phyloP scores from a whole-genome alignment of 1,140 invertebrate species.

The Brachionus asplanchnoidis region DNA sequence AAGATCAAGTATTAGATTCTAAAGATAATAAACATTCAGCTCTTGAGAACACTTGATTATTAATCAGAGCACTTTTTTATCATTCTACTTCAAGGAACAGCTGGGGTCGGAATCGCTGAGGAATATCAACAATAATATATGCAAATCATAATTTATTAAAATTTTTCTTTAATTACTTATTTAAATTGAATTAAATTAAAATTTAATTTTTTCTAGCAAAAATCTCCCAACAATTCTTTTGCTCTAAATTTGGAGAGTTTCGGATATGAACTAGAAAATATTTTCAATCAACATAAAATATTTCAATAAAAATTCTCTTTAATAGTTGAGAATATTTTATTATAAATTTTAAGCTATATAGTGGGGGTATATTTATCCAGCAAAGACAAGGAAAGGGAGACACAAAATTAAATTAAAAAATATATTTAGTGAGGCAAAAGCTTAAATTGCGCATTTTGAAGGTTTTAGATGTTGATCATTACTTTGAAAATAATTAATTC shows the following conservation, averaged over 20 bases:
- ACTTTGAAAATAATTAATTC: not conserved
- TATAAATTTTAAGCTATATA: not conserved
- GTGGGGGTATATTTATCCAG: not conserved
- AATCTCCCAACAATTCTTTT: not conserved
- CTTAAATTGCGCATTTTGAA: not conserved
- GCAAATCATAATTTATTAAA: not conserved
- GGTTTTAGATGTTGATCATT: not conserved
- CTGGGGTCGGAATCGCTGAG: not conserved
- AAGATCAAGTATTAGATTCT: not conserved
- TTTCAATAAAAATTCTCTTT: not conserved
- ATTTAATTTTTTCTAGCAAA: not conserved
- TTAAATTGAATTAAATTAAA: not conserved
- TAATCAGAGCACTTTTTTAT: not conserved
- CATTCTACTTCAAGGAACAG: not conserved
- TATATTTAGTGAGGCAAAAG: not conserved
- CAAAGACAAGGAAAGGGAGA: not conserved
- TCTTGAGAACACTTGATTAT: not conserved
- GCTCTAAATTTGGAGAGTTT: not conserved
- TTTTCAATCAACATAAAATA: not conserved
- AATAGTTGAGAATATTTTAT: not conserved
- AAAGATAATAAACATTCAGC: not conserved
- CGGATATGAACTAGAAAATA: not conserved
- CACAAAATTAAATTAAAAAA: not conserved
- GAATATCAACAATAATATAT: not conserved
- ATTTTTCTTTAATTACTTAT: not conserved